These are phyloP conservation scores for Varanus komodoensis DNA, from an alignment of 2,113 vertebrate species.

Conservation along the genomic window DNA sequence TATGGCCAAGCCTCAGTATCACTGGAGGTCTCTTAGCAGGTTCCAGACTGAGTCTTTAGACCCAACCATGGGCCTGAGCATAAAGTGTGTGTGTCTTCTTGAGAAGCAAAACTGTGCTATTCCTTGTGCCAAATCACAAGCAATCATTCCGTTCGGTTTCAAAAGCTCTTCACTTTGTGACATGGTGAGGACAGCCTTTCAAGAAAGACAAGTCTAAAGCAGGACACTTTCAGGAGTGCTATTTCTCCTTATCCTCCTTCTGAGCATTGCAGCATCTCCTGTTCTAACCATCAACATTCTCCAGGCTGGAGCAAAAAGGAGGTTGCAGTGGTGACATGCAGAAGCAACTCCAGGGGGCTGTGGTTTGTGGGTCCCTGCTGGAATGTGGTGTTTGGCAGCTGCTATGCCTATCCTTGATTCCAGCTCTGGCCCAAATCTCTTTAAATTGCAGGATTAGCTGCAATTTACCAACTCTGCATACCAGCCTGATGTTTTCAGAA, in stretches of 20 bases:
- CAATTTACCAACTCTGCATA: background rate
- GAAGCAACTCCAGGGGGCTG: too few species aligned
- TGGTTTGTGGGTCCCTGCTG: too few species aligned
- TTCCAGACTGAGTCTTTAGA: background rate
- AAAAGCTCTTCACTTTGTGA: background rate
- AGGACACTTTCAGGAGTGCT: too few species aligned
- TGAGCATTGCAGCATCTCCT: too few species aligned
- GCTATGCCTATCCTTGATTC: too few species aligned
- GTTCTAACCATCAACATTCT: too few species aligned
- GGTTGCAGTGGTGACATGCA: too few species aligned
- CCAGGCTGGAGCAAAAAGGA: too few species aligned
- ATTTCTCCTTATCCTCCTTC: too few species aligned
- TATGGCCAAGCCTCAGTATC: background rate
- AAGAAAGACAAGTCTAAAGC: background rate
- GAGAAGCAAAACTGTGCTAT: background rate
- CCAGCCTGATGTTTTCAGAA: background rate
- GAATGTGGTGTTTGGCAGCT: too few species aligned
- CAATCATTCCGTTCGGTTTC: background rate
- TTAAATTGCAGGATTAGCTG: background rate
- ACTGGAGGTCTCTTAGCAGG: background rate
- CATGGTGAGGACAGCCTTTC: background rate
- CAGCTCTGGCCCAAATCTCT: too few species aligned
- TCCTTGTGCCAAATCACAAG: background rate
- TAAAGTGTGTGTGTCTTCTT: too few species aligned
- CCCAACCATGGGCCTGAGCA: background rate